Base-by-base conservation (phyloP, 1,140 invertebrate species). In the Papilio polyxenes region DNA sequence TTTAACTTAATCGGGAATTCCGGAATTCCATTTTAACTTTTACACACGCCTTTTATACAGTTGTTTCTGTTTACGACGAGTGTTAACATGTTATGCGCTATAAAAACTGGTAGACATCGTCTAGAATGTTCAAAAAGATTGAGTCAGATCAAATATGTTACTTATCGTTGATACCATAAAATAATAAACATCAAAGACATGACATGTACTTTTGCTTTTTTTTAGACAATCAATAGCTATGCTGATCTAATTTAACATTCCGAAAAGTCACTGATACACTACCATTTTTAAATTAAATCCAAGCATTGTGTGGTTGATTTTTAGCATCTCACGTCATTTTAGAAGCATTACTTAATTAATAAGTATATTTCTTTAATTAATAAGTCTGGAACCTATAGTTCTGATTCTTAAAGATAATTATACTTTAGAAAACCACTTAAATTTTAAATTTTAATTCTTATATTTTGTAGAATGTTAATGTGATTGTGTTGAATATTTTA, bases 1-100 rank as follows among this genome's bases (percentile, higher is more conserved):
- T 89, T 88, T 88, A 89, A 91, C 88, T 91, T 89, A 87, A 90
- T 89, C 85, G 86, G 74, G 83, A 87, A 89, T 86, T 86, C 85
- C 81, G 83, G 81, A 85, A 86, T 88, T 82, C 82, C 81, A 80
- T 82, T 83, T 86, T 84, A 84, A 86, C 83, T 89, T 82, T 78
- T 83, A 84, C 84, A 85, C 77, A 80, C 83, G 81, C 78, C 81
- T 82, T 85, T 86, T 85, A 85, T 85, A 83, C 56, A 49, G 80
- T 56, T 51, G 80, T 79, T 84, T 56, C 69, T 37, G 76, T 8
- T 80, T 76, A 62, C 56, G 78, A 77, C 4, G 75, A 49, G 44
- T 77, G 75, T 77, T 77, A 77, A 80, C 78, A 69, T 69, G 37
- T 69, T 80, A 80, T 69, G 56, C 17, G 56, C 40, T 49, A 48